phyloP scores from a whole-genome alignment of 2,797 vertebrate species.

The Todus mexicanus region DNA sequence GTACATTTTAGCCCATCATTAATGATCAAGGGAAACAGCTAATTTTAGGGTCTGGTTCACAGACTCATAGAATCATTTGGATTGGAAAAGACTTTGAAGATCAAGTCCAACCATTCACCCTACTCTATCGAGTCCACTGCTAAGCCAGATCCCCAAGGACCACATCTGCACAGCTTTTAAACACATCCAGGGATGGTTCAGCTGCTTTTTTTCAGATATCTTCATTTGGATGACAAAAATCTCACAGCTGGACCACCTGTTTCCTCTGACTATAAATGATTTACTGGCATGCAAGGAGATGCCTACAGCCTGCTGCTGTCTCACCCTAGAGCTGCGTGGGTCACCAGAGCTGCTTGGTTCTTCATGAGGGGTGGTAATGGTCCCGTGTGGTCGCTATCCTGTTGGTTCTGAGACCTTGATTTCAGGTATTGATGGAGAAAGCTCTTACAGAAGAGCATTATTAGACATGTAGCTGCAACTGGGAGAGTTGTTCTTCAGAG shows the following conservation, averaged over 20 bases:
- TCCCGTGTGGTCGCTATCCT: neutral
- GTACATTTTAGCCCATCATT: neutral
- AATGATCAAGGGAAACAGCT: fast-evolving
- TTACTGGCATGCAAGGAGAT: neutral
- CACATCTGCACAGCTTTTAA: too few species aligned
- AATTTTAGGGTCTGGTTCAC: neutral
- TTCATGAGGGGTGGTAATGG: neutral
- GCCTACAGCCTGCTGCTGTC: neutral
- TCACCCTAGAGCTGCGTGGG: fast-evolving
- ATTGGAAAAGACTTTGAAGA: too few species aligned
- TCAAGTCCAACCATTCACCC: too few species aligned
- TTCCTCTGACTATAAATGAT: neutral
- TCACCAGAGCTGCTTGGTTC: neutral
- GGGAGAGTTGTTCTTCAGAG: neutral
- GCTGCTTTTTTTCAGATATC: neutral
- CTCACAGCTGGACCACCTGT: fast-evolving
- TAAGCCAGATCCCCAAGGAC: too few species aligned
- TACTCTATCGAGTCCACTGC: too few species aligned
- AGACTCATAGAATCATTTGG: too few species aligned
- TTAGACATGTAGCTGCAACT: neutral
- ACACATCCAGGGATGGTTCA: too few species aligned
- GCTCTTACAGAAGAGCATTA: neutral
- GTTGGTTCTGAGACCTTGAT: neutral
- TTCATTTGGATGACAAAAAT: neutral
- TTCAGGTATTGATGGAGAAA: neutral